Percentiles rank a stretch among this genome's conserved stretches.
phyloP scores from a whole-genome alignment of 1,140 invertebrate species.

The Drosophila sproati region DNA sequence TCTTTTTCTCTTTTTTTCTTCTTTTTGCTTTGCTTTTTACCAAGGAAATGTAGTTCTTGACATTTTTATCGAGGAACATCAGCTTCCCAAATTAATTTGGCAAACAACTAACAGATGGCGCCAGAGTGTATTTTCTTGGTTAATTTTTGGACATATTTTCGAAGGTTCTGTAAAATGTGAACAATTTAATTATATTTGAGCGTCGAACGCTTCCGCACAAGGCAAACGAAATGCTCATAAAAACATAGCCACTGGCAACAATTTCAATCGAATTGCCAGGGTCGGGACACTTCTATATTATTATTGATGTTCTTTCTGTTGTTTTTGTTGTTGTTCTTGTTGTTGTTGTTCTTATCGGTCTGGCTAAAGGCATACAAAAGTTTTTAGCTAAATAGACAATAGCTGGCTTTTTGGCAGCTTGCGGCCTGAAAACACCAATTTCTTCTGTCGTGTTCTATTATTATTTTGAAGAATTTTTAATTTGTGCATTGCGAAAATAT shows the following conservation, averaged over 20 bases:
- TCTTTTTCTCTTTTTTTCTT: not conserved
- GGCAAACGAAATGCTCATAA: slow-evolving; percentile 66
- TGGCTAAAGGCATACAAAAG: slow-evolving; percentile 58
- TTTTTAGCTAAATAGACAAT: slow-evolving; percentile 72
- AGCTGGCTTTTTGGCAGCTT: slow-evolving; percentile 27
- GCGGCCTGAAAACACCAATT: slow-evolving; percentile 37
- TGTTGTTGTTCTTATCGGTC: slow-evolving; percentile 61
- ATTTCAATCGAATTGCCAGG: slow-evolving; percentile 74
- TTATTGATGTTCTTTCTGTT: slow-evolving; percentile 21
- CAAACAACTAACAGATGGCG: slow-evolving; percentile 33
- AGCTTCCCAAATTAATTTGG: not conserved
- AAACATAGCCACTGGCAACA: slow-evolving; percentile 74
- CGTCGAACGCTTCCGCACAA: slow-evolving; percentile 44
- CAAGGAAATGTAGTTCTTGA: slow-evolving; percentile 5
- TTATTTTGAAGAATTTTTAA: slow-evolving; percentile 77
- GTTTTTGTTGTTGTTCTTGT: slow-evolving; percentile 58
- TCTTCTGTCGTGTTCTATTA: slow-evolving; percentile 53
- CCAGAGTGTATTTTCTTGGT: slow-evolving; percentile 29
- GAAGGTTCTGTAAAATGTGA: slow-evolving; percentile 59
- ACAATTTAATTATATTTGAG: slow-evolving; percentile 77
- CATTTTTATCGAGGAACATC: not conserved
- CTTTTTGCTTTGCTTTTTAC: not conserved
- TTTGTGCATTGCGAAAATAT: slow-evolving; percentile 81
- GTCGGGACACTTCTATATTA: slow-evolving; percentile 36
- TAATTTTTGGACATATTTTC: slow-evolving; percentile 52